Conservation (phyloP, 2,888 invertebrate species). For the Diabrotica balteata region DNA sequence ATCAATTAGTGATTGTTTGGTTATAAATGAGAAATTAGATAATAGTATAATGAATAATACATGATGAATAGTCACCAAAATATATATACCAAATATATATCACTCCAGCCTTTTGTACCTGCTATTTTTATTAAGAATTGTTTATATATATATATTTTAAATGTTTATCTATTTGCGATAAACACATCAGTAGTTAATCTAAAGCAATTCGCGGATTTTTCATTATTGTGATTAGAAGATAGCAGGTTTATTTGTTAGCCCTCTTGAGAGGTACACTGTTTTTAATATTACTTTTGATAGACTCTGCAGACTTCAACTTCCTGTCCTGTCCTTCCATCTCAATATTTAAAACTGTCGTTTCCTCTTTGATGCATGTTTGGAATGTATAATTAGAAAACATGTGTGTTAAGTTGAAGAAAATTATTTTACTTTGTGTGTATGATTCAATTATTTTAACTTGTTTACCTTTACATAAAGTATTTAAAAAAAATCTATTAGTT, state of each 20-base stretch:
- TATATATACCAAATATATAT: too few relatives aligned
- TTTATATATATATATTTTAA: too few relatives aligned
- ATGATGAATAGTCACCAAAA: too few relatives aligned
- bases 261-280: slow-evolving; percentile 16
- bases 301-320: slow-evolving; percentile 48
- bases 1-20: slow-evolving; percentile 28
- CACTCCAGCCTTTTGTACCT: too few relatives aligned
- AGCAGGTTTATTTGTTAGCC: not conserved
- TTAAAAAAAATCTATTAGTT: too few relatives aligned
- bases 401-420: slow-evolving; percentile 31
- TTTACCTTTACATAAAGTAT: slow-evolving; percentile 1
- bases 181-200: too few relatives aligned
- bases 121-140: too few relatives aligned
- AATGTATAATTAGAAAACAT: slow-evolving; percentile 54
- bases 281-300: slow-evolving; percentile 38
- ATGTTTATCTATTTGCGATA: too few relatives aligned
- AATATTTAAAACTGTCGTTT: slow-evolving; percentile 54
- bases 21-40: slow-evolving; percentile 14
- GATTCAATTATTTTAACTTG: slow-evolving; percentile 24
- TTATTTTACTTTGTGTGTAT: slow-evolving; percentile 26
- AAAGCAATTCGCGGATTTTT: too few relatives aligned
- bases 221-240: not conserved
- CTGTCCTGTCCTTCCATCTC: slow-evolving; percentile 47
- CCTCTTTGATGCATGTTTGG: slow-evolving; percentile 53
- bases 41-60: too few relatives aligned